Evolutionary conservation across 2,113 vertebrate species (phyloP), one percentile per base, ranked within the genome.

Genomic region (Anolis carolinensis): DNA sequence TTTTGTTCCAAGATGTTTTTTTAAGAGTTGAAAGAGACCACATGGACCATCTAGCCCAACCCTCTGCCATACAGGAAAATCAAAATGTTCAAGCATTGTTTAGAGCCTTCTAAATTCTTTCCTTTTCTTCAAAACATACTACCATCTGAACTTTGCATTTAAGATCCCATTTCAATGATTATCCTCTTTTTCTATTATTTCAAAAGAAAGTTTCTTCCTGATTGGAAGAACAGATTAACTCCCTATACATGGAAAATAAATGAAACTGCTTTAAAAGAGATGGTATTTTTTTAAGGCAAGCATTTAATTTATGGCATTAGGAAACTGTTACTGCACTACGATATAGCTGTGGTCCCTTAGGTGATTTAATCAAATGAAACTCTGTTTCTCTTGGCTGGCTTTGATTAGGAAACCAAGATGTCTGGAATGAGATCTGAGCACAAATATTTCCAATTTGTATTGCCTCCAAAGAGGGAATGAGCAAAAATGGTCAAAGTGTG

Each of bases 401-500:
- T 39, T 88, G 83, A n/a, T 30, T 36, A 84, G 71, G 81, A 21
- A 68, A 90, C 77, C 36, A 86, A 81, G 68, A 84, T 88, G 36
- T 48, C 50, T 83, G 79, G 55, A 85, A 70, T 14, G 76, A 89
- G 71, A 81, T 62, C 55, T 34, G 27, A 80, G 39, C 36, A 27
- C 76, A 63, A 62, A 44, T 23, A 11, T 80, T 80, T 78, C 52
- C 82, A 62, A 73, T 73, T 32, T 80, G 50, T 36, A 44, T 59
- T 59, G 36, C 77, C 67, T 71, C 76, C 70, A 72, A 79, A 44
- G 36, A 36, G 32, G 48, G 32, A 72, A 77, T 52, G 67, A 32
- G 34, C 34, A 59, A 50, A 80, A 30, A 44, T 73, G 68, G 75
- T 86, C 77, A 73, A 73, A 86, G 76, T 79, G 32, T 59, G 50